Evolutionary conservation across 2,113 vertebrate species (phyloP), one percentile per base, ranked within the genome.

Genomic region (Procavia capensis): DNA sequence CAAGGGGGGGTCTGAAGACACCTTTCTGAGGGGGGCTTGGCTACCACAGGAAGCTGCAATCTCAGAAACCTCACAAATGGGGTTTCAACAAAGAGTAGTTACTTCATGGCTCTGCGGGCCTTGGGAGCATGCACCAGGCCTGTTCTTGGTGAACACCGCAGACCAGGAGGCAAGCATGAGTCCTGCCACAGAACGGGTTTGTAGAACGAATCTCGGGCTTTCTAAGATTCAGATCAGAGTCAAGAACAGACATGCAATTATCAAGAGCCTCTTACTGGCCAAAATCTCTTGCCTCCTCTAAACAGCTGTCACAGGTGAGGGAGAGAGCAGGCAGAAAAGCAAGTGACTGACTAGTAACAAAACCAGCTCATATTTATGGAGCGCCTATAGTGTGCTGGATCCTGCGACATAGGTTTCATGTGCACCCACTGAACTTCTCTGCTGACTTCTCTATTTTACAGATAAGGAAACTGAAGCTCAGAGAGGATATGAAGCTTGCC

Each of bases 341-440:
- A n/a, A 68, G 43, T 20, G 68, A 36, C 11, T 25, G 41, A 63
- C 3, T 0, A 24, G 10, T 1, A 66, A 4, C 9, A 22, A 39
- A 0, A 36, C 31, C 1, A 9, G 11, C 17, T 79, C 61, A 3
- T 1, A 7, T 3, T 61, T 25, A 29, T 0, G 1, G 43, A 85
- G n/a, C 63, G 20, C 13, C 68, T 24, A 0, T 43, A 45, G 41
- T 14, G 78, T 3, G 20, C 66, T 3, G 20, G 50, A n/a, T 29
- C n/a, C 10, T 22, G 64, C 41, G 43, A 81, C 27, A 2, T 0
- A 45, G 3, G 59, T 31, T 39, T 43, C 2, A 4, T 11, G 27
- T 3, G 11, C 2, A 3, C 19, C n/a, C 25, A 27, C 36, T 54
- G 3, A 8, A 4, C 43, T 22, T 54, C 6, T 80, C 59, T 57